A percentile compares a stretch with the other conserved stretches of the same genome.
Conservation (phyloP, 1,140 invertebrate species). For the Brachionus koreanus region DNA sequence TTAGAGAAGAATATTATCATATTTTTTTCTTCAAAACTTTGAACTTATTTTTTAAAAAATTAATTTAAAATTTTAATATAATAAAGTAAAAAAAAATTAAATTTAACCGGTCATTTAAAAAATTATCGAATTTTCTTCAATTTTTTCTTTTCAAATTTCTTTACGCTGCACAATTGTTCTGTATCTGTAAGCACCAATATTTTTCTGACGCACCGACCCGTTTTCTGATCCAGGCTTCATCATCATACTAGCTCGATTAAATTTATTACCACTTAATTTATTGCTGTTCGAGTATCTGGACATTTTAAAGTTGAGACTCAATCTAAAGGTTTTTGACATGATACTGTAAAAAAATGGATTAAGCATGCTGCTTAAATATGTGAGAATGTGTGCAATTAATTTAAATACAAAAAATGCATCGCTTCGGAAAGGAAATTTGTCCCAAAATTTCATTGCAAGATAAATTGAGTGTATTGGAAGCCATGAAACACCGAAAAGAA, state of each 20-base stretch:
- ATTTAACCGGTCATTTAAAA: neutral
- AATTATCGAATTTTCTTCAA: neutral
- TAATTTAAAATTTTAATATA: neutral
- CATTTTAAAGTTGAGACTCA: neutral
- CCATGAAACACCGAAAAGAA: conserved; percentile 33
- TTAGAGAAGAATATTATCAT: neutral
- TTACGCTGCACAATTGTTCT: neutral
- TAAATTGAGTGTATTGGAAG: conserved; percentile 17
- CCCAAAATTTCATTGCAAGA: conserved; percentile 11
- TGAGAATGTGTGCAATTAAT: neutral
- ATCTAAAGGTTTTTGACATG: neutral
- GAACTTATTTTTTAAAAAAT: neutral
- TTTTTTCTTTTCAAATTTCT: neutral
- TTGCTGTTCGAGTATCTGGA: neutral
- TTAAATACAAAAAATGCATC: neutral
- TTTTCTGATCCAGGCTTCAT: neutral
- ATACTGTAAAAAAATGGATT: conserved; percentile 42
- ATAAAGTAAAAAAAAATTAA: neutral
- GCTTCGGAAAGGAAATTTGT: conserved; percentile 3
- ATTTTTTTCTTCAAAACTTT: neutral
- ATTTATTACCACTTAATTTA: neutral
- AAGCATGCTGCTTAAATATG: conserved; percentile 33
- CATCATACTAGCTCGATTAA: neutral
- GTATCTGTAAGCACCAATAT: neutral
- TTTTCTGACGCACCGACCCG: neutral